phyloP scores from a whole-genome alignment of 2,797 vertebrate genomes.

The Selene dorsalis region DNA sequence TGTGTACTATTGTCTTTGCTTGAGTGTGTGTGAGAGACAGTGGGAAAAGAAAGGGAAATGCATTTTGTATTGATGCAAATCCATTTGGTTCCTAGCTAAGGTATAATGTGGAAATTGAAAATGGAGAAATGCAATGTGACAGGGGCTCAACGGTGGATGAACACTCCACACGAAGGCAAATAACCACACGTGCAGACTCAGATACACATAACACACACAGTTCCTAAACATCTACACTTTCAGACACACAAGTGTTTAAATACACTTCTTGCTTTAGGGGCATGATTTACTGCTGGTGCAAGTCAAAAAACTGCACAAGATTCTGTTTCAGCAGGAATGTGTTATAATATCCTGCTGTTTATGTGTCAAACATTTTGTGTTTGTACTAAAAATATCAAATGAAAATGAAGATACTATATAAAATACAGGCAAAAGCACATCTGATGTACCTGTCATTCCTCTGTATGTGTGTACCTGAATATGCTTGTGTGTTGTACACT shows the following conservation, averaged over 20 bases:
- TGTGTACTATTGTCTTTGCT: slow-evolving; percentile 27
- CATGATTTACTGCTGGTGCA: neutral
- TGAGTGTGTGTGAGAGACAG: slow-evolving; percentile 7
- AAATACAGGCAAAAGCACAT: neutral
- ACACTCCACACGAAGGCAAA: slow-evolving; percentile 28
- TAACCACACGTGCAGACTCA: slow-evolving; percentile 5
- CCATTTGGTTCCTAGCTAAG: slow-evolving; percentile 58
- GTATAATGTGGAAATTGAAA: slow-evolving; percentile 66
- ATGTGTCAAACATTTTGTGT: neutral
- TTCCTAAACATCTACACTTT: neutral
- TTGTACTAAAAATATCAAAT: neutral
- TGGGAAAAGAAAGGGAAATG: slow-evolving; percentile 22
- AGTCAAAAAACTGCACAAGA: neutral
- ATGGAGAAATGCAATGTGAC: slow-evolving; percentile 68
- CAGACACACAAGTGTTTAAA: slow-evolving; percentile 12
- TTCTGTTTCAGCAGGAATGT: neutral
- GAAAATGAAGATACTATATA: neutral
- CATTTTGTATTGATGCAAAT: slow-evolving; percentile 66
- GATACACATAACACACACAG: slow-evolving; percentile 1
- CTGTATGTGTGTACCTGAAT: neutral
- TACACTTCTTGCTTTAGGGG: neutral
- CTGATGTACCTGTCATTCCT: neutral
- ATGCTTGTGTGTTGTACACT: neutral
- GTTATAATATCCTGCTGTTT: neutral
- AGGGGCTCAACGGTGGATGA: slow-evolving; percentile 38